These are phyloP conservation scores for Magallana ariakensis DNA, from an alignment of 1,140 invertebrate species.

Conservation along the genomic window DNA sequence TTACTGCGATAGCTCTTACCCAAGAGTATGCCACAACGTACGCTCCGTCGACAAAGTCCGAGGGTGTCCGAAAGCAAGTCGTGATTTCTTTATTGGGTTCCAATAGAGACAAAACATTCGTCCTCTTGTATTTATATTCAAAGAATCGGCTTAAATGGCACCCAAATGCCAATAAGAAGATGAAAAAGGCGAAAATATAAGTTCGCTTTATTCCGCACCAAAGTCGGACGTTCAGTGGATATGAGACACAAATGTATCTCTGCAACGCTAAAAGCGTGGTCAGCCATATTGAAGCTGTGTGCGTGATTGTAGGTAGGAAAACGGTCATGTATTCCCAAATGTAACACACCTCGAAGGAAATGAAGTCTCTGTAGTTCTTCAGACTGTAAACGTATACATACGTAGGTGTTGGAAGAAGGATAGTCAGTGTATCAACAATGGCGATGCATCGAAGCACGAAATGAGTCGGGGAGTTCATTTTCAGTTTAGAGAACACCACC, in stretches of 20 bases:
- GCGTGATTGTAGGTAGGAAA: conserved; percentile 36
- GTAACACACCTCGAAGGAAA: conserved; percentile 29
- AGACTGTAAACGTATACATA: conserved; percentile 41
- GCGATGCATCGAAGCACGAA: conserved; percentile 44
- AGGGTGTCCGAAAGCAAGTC: conserved; percentile 10
- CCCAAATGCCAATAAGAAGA: conserved; percentile 23
- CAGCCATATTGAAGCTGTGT: conserved; percentile 42
- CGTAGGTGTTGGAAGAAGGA: conserved; percentile 22
- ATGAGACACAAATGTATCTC: conserved; percentile 44
- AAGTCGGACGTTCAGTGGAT: conserved; percentile 33
- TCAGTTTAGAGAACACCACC: background rate
- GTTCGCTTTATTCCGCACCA: conserved; percentile 41
- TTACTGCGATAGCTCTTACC: conserved; percentile 30
- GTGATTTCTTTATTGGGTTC: background rate
- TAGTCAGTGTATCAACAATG: conserved; percentile 34
- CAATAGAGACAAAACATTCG: background rate
- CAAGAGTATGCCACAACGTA: conserved; percentile 35
- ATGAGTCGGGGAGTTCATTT: conserved; percentile 45
- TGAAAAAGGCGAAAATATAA: conserved; percentile 15
- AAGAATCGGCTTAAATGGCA: conserved; percentile 41
- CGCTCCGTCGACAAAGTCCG: conserved; percentile 1
- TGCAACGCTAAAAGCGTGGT: conserved; percentile 37
- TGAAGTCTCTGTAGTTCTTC: conserved; percentile 39
- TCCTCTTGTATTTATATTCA: conserved; percentile 18
- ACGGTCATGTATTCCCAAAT: conserved; percentile 35